Conservation (phyloP, 2,113 vertebrate species). For the Sylvilagus bachmani region DNA sequence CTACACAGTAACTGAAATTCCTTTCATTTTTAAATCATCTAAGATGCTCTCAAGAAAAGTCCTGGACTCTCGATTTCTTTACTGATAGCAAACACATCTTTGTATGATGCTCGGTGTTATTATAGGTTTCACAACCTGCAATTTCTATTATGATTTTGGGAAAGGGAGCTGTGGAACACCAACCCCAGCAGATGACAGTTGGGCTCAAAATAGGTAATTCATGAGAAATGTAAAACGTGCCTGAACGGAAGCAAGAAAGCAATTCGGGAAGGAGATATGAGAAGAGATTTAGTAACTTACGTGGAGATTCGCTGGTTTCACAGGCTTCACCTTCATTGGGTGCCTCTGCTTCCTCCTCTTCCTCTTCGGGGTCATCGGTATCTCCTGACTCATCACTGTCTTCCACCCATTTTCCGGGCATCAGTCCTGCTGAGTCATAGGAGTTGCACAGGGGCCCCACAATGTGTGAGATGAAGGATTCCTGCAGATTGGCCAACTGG, state of each 20-base stretch:
- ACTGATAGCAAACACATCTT: background rate
- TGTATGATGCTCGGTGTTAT: background rate
- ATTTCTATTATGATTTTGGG: background rate
- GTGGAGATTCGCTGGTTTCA: constrained; percentile 91
- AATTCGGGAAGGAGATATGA: rapidly evolving
- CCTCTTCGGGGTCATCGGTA: constrained; percentile 89
- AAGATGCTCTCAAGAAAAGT: background rate
- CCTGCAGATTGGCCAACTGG: constrained; percentile 97
- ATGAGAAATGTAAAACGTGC: background rate
- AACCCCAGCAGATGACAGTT: background rate
- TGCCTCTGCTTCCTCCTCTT: constrained; percentile 80
- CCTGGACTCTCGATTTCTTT: background rate
- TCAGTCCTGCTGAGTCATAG: constrained; percentile 95
- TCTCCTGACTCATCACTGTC: constrained; percentile 90
- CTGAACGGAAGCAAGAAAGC: background rate
- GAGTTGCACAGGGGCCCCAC: constrained; percentile 98
- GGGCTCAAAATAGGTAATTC: background rate
- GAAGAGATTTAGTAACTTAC: constrained; percentile 80
- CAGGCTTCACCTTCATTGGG: constrained; percentile 90
- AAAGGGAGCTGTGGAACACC: background rate
- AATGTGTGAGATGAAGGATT: constrained; percentile 99
- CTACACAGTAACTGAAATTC: background rate
- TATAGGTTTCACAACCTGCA: background rate
- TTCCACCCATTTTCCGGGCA: constrained; percentile 96
- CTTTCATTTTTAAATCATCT: background rate